Percentiles rank a stretch among this genome's conserved stretches.
Conservation (phyloP, 2,888 invertebrate species). For the Eilema caniola region DNA sequence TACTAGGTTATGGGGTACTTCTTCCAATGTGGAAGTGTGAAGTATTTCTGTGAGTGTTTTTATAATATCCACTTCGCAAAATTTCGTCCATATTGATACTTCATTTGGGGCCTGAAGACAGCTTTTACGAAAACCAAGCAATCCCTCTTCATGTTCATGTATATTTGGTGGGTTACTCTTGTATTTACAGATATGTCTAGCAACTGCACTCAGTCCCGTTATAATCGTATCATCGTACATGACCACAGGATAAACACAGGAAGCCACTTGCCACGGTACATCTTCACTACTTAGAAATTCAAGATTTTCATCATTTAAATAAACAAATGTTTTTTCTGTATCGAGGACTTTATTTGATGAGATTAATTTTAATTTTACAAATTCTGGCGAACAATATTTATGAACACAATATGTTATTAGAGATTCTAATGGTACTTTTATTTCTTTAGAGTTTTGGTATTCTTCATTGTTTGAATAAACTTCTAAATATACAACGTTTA, state of each 20-base stretch:
- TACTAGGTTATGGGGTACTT: conserved; percentile 90
- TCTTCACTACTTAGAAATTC: conserved; percentile 63
- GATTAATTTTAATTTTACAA: conserved; percentile 77
- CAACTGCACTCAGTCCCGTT: conserved; percentile 92
- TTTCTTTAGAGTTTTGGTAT: conserved; percentile 48
- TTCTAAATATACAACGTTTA: conserved; percentile 68
- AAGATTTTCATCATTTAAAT: conserved; percentile 65
- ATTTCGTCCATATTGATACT: conserved; percentile 95
- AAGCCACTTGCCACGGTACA: conserved; percentile 80
- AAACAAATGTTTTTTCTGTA: conserved; percentile 48
- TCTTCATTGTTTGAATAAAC: conserved; percentile 56
- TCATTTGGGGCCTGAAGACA: conserved; percentile 95
- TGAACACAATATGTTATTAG: conserved; percentile 88
- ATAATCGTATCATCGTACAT: conserved; percentile 88
- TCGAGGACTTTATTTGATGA: conserved; percentile 53
- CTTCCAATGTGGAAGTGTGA: conserved; percentile 45
- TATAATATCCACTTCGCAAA: conserved; percentile 95
- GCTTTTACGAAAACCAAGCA: conserved; percentile 93
- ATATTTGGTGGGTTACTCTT: conserved; percentile 45
- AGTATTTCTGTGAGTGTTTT: conserved; percentile 84
- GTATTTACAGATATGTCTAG: conserved; percentile 72
- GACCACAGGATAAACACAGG: conserved; percentile 89
- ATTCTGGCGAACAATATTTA: conserved; percentile 85
- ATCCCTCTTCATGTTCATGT: conserved; percentile 76
- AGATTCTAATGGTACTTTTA: conserved; percentile 86